Conservation (phyloP, 2,888 invertebrate species). For the Ectemnius continuus region DNA sequence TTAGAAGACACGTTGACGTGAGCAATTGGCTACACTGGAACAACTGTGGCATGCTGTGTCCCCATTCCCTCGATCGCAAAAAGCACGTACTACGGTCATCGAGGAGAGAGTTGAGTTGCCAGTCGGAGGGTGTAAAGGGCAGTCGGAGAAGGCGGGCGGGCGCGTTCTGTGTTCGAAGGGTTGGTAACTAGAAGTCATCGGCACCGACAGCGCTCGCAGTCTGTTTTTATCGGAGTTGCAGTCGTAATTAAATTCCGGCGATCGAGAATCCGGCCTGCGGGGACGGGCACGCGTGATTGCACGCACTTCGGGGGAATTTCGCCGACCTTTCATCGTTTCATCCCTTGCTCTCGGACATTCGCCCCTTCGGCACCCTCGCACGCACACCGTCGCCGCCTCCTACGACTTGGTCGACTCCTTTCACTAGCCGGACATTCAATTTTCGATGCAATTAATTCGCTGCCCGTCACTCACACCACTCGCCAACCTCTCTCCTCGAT, state of each 20-base stretch:
- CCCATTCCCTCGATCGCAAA: too few species aligned
- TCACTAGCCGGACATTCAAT: not conserved
- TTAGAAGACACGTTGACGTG: too few species aligned
- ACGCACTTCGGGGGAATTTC: slow-evolving; percentile 41
- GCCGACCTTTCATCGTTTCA: slow-evolving; percentile 15
- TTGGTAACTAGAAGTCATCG: too few species aligned
- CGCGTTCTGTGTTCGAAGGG: not conserved
- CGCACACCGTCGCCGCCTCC: not conserved
- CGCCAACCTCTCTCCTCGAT: too few species aligned
- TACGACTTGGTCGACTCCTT: slow-evolving; percentile 1
- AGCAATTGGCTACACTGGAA: too few species aligned
- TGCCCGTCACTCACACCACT: too few species aligned
- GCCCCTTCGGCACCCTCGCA: slow-evolving; percentile 13
- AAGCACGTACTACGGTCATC: too few species aligned
- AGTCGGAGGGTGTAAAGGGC: too few species aligned
- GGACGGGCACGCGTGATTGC: slow-evolving; percentile 43
- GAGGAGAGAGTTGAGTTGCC: too few species aligned
- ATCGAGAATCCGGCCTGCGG: slow-evolving; percentile 30
- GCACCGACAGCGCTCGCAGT: slow-evolving; percentile 15
- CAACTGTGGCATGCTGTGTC: too few species aligned
- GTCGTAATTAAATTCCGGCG: slow-evolving; percentile 51
- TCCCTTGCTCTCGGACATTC: slow-evolving; percentile 20
- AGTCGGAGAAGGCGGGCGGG: too few species aligned
- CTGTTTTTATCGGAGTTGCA: slow-evolving; percentile 33
- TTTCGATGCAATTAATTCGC: not conserved